These are phyloP conservation scores for Tortrix viridana DNA, from an alignment of 2,888 invertebrate species.

Conservation along the genomic window DNA sequence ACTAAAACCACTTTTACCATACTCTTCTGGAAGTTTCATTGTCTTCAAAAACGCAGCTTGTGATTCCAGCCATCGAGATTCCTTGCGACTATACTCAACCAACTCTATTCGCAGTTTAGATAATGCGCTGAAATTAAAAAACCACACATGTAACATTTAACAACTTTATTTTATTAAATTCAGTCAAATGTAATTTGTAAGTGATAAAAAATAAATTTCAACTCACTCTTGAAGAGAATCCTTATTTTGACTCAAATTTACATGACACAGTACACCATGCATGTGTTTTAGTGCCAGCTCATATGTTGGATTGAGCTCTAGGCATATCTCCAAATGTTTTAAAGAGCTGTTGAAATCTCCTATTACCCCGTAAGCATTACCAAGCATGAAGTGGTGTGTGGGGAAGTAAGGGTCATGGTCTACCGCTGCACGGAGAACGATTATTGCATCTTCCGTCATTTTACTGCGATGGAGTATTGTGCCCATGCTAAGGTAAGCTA, in stretches of 20 bases:
- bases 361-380: conserved; percentile 88
- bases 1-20: conserved; percentile 52
- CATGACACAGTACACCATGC: conserved; percentile 88
- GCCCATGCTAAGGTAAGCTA: conserved; percentile 89
- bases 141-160: too few species aligned
- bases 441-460: conserved; percentile 88
- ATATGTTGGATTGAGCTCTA: conserved; percentile 86
- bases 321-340: conserved; percentile 83
- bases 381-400: conserved; percentile 87
- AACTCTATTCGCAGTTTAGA: conserved; percentile 58
- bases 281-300: conserved; percentile 85
- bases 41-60: conserved; percentile 66
- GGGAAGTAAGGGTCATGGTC: conserved; percentile 87
- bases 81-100: conserved; percentile 54
- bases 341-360: conserved; percentile 89
- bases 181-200: too few species aligned
- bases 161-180: too few species aligned
- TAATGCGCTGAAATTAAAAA: conserved; percentile 55
- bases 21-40: conserved; percentile 64
- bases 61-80: conserved; percentile 62
- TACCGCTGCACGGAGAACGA: conserved; percentile 88
- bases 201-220: conserved; percentile 3
- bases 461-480: conserved; percentile 88
- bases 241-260: conserved; percentile 85
- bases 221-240: conserved; percentile 87